Base-by-base conservation (phyloP, 2,888 invertebrate genomes). In the Periphyllus acericola region DNA sequence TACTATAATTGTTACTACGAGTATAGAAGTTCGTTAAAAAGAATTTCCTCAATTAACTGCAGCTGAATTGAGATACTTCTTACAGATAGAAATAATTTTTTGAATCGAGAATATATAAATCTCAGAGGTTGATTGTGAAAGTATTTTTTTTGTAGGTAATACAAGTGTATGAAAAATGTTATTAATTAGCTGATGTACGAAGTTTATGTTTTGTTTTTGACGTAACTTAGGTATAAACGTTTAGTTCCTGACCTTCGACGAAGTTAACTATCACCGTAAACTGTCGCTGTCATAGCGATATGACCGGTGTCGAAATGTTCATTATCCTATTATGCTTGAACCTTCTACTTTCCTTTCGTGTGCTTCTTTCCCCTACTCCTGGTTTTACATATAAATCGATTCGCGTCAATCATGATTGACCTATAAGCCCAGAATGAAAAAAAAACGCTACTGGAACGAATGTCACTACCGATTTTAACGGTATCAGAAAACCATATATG, bases 371-470 rank as follows among this genome's bases (percentile, higher is more conserved):
- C 72, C 79, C 72, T 72, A 40, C 79, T 52, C 9, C n/a, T 8
- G 0, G 78, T 55, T 86, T 32, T 21, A 52, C 36, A 71, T 72
- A 86, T 79, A 86, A 79, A 79, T 86, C 86, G 86, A 86, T 86
- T 86, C 86, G 36, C 21, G 86, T 86, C 86, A 86, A 86, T 86
- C 86, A 75, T 79, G 71, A 86, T 79, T 86, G 86, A 86, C 86
- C 86, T 86, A 86, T 86, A 86, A 79, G 71, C 86, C 71, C 71
- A 36, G 72, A 85, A 79, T 79, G 72, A 86, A 86, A 79, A 86
- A 86, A 60, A 71, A 71, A 36, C n/a, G n/a, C 52, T 21, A 52
- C 79, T 60, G 21, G 21, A 19, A 36, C 34, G 55, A 78, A 78
- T 52, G 32, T 34, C 40, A 75, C 25, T 74, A 83, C 55, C 68